Evolutionary conservation across 1,140 invertebrate species (phyloP).

Genomic region (Callitettix versicolor): DNA sequence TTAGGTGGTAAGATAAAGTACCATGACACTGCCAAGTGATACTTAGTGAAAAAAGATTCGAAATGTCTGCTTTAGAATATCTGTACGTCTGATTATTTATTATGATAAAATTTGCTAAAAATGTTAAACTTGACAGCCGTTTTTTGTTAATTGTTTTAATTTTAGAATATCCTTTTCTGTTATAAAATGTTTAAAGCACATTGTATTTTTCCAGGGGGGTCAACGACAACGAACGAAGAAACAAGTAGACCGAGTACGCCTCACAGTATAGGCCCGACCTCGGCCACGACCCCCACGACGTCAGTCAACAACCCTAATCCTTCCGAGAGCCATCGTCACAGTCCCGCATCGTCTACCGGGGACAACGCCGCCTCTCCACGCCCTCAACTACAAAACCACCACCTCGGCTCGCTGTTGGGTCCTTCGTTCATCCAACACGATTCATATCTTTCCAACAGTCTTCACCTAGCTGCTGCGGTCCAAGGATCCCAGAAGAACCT

Average conservation of each 20-base stretch:
- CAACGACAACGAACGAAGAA: slow-evolving; percentile 48
- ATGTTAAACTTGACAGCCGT: too few relatives aligned
- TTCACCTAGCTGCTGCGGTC: not conserved
- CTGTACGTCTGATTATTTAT: too few relatives aligned
- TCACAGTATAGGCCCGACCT: slow-evolving; percentile 37
- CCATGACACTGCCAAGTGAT: too few relatives aligned
- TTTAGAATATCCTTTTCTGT: too few relatives aligned
- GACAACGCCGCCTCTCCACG: slow-evolving; percentile 13
- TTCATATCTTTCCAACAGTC: slow-evolving; percentile 3
- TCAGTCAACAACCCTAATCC: slow-evolving; percentile 28
- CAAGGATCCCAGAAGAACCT: slow-evolving; percentile 3
- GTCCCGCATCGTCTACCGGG: slow-evolving; percentile 18
- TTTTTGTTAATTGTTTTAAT: too few relatives aligned
- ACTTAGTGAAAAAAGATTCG: too few relatives aligned
- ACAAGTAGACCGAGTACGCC: slow-evolving; percentile 47
- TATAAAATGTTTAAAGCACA: too few relatives aligned
- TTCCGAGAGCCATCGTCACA: slow-evolving; percentile 21
- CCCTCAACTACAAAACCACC: slow-evolving; percentile 2
- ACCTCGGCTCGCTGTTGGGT: slow-evolving; percentile 19
- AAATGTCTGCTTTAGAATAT: too few relatives aligned
- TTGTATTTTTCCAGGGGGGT: slow-evolving; percentile 56
- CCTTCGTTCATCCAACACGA: slow-evolving; percentile 31
- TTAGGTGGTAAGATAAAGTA: too few relatives aligned
- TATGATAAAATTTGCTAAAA: too few relatives aligned
- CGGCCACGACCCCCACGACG: slow-evolving; percentile 27